Base-by-base conservation (phyloP, 2,888 invertebrate genomes). In the Volucella inflata region DNA sequence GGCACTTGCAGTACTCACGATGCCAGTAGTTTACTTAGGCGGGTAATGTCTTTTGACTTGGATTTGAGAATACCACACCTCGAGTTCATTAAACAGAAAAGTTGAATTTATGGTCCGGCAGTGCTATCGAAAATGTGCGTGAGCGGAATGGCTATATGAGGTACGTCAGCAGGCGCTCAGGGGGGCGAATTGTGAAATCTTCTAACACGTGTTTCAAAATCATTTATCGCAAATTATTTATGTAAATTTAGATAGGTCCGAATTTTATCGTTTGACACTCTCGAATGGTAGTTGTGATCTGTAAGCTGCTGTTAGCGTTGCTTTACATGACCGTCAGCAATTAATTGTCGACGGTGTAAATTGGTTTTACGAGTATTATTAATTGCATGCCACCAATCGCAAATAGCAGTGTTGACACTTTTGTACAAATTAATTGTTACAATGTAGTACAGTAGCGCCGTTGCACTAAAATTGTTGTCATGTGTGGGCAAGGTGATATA, bases 311-410 rank as follows among this genome's bases (percentile, higher is more conserved):
- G 46, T 11, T 59, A 42, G 48, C 10, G 10, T 10, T 30, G 30
- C 30, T 30, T 30, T 30, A 30, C 30, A 30, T 53, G 14, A 36
- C 57, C 80, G 38, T 55, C 53, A 68, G 68, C 62, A 16, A 74
- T 80, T 80, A 80, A 80, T 80, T 74, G 74, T 68, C 60, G 50
- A 44, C 48, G 36, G 67, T 68, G 68, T 46, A 80, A 80, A 75
- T 80, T 68, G 68, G 42, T 14, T 80, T 75, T 30, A 30, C 30
- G 30, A 30, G 30, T 30, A 30, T 30, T 60, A 68, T 74, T 80
- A 74, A 80, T 74, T 80, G 74, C 62, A 62, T 68, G 48, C n/a
- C 80, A 74, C 74, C 74, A 68, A 44, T 48, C 62, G 17, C 14
- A 62, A 74, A 62, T 68, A 30, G n/a, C 46, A n/a, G 59, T 72